Evolutionary conservation across 2,888 invertebrate species (phyloP).

Genomic region (Conchocele bisecta): DNA sequence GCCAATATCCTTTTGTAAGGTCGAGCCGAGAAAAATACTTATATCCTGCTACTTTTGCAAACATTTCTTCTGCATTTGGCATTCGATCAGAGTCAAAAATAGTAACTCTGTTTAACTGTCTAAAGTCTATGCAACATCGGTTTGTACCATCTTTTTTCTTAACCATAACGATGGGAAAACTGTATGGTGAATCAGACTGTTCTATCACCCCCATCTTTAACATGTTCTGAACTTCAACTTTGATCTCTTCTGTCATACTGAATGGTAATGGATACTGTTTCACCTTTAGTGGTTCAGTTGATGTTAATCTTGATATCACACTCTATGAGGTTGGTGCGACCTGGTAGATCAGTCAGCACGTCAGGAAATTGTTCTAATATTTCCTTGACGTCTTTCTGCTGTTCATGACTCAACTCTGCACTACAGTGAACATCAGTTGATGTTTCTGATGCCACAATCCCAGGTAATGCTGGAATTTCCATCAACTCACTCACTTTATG

Average conservation of each 20-base stretch:
- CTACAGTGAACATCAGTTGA: neutral
- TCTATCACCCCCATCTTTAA: conserved; percentile 39
- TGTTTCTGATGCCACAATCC: neutral
- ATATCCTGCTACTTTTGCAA: neutral
- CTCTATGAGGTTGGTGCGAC: conserved; percentile 13
- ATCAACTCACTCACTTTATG: neutral
- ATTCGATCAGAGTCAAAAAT: conserved; percentile 19
- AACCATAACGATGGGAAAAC: conserved; percentile 27
- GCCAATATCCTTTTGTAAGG: conserved; percentile 35
- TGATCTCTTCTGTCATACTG: neutral
- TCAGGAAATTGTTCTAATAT: conserved; percentile 2
- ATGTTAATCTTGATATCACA: conserved; percentile 9
- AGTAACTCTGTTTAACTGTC: conserved; percentile 20
- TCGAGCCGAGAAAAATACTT: conserved; percentile 24
- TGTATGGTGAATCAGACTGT: conserved; percentile 8
- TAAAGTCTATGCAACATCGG: conserved; percentile 30
- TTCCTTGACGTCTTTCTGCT: neutral
- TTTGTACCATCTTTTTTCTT: conserved; percentile 23
- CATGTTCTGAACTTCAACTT: conserved; percentile 34
- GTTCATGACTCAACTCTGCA: neutral
- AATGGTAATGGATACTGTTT: neutral
- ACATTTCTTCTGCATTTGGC: conserved; percentile 10
- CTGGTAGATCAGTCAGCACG: conserved; percentile 16
- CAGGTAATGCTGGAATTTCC: neutral
- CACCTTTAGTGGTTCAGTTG: neutral